Evolutionary conservation across 2,113 vertebrate species (phyloP).

Genomic region (Pangasianodon hypophthalmus): DNA sequence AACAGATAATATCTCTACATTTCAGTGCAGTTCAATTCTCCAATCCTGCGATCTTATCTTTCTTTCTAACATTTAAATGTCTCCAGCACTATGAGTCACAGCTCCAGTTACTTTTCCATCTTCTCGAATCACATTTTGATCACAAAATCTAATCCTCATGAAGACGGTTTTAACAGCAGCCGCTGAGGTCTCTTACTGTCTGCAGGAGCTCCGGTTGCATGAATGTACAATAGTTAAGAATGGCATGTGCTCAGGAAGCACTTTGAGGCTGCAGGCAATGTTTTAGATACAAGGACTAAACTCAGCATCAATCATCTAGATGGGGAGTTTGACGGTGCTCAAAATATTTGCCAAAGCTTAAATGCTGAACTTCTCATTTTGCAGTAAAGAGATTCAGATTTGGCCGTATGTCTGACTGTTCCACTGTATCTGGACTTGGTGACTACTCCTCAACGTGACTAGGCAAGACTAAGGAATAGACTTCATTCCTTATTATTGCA

Average conservation of each 20-base stretch:
- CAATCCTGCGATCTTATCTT: not conserved
- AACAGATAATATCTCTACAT: not conserved
- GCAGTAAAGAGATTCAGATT: not conserved
- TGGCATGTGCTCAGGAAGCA: slow-evolving; percentile 5
- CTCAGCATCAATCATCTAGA: not conserved
- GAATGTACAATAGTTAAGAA: slow-evolving; percentile 6
- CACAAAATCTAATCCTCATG: not conserved
- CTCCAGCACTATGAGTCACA: not conserved
- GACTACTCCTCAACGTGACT: not conserved
- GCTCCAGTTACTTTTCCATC: not conserved
- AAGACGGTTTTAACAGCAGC: not conserved
- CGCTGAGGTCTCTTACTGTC: not conserved
- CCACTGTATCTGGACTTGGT: not conserved
- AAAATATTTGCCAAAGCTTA: not conserved
- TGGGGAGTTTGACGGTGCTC: not conserved
- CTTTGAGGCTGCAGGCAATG: slow-evolving; percentile 11
- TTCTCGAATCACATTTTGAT: too few relatives aligned
- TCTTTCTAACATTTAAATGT: not conserved
- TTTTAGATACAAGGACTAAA: not conserved
- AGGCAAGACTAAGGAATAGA: not conserved
- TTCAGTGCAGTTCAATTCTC: not conserved
- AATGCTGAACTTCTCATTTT: not conserved
- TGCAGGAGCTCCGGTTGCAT: not conserved
- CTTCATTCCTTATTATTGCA: not conserved
- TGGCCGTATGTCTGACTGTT: not conserved